Conservation (phyloP, 1,140 invertebrate genomes). For the Saccostrea echinata region DNA sequence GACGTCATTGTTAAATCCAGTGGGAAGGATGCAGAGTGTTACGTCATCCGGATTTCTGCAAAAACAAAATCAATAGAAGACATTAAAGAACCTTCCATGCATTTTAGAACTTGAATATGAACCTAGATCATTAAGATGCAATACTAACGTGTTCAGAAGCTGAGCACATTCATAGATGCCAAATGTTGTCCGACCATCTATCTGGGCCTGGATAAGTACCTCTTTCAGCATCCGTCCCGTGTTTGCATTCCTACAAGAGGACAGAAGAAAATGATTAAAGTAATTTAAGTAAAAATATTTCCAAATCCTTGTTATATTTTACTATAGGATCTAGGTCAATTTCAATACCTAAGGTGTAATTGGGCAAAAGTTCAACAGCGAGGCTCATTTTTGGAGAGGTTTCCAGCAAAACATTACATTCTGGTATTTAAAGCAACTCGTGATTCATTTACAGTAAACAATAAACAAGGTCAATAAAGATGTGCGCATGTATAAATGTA, state of each 20-base stretch:
- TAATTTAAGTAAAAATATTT: not conserved
- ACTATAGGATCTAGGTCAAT: not conserved
- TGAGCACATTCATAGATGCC: slow-evolving; percentile 69
- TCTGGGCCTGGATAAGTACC: slow-evolving; percentile 61
- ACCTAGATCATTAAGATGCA: not conserved
- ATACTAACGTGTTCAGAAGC: slow-evolving; percentile 69
- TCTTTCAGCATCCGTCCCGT: slow-evolving; percentile 53
- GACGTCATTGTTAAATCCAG: slow-evolving; percentile 62
- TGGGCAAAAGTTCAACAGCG: too few species aligned
- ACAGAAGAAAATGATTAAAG: not conserved
- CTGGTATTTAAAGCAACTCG: slow-evolving; percentile 17
- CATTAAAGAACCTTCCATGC: not conserved
- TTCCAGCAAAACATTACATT: not conserved
- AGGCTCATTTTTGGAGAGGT: too few species aligned
- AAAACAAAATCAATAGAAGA: not conserved
- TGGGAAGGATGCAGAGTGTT: slow-evolving; percentile 75
- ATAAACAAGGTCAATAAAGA: not conserved
- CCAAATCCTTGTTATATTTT: not conserved
- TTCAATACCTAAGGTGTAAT: not conserved
- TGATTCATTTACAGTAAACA: not conserved
- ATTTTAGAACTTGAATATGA: not conserved
- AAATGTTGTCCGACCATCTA: slow-evolving; percentile 62
- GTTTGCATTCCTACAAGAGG: slow-evolving; percentile 25
- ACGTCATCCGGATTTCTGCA: slow-evolving; percentile 63
- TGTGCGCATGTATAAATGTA: not conserved